A percentile compares a stretch with the other conserved stretches of the same genome.
phyloP scores from a whole-genome alignment of 2,797 vertebrate species.

The Mormyrops attenuatus region DNA sequence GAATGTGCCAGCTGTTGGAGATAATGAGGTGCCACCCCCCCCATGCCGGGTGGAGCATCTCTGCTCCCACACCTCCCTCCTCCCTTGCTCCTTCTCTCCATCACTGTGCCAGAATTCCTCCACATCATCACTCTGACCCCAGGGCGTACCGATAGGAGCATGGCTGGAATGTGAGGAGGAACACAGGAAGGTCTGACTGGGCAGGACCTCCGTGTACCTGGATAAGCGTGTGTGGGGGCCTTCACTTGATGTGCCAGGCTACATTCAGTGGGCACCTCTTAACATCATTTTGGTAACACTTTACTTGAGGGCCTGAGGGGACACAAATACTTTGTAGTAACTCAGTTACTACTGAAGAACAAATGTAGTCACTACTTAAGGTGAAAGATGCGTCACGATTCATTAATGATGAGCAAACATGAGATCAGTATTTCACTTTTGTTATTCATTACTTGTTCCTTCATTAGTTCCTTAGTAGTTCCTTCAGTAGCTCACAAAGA shows the following conservation, averaged over 20 bases:
- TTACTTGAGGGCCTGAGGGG: too few species aligned
- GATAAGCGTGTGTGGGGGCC: neutral
- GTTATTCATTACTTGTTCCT: too few species aligned
- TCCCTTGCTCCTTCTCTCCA: slow-evolving; percentile 53
- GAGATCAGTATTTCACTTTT: too few species aligned
- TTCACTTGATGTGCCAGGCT: neutral
- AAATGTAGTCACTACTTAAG: too few species aligned
- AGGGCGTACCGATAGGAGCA: slow-evolving; percentile 63
- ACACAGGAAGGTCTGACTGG: neutral
- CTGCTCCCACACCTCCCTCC: slow-evolving; percentile 58
- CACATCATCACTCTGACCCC: slow-evolving; percentile 52
- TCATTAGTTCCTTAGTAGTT: neutral
- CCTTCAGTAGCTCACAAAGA: neutral
- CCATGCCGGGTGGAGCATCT: slow-evolving; percentile 69
- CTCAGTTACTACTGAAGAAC: too few species aligned
- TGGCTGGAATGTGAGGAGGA: slow-evolving; percentile 59
- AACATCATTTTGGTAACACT: neutral
- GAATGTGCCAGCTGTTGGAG: slow-evolving; percentile 97
- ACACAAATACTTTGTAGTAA: too few species aligned
- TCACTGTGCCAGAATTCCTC: slow-evolving; percentile 64
- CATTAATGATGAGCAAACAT: too few species aligned
- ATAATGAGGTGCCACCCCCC: slow-evolving; percentile 95
- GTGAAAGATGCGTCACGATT: too few species aligned
- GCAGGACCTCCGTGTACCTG: neutral
- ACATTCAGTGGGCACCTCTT: neutral